Conservation (phyloP, 2,888 invertebrate species). For the Philereme vetulata region DNA sequence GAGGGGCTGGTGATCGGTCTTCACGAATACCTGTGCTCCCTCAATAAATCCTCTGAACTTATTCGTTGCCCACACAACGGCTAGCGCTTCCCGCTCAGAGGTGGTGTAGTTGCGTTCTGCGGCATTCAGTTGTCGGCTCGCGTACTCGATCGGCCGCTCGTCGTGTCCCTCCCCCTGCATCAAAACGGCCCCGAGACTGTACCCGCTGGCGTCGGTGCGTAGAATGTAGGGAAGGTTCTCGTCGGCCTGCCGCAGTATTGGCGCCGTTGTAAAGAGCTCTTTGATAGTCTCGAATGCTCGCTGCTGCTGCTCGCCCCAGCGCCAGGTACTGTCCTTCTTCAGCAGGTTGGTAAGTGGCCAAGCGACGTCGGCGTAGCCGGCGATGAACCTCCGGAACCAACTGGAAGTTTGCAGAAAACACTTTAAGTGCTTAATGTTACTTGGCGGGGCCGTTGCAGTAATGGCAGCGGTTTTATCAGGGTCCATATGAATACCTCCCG, state of each 20-base stretch:
- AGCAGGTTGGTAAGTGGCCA: conserved; percentile 23
- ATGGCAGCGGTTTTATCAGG: too few relatives aligned
- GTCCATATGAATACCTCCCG: conserved; percentile 32
- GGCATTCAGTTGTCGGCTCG: conserved; percentile 37
- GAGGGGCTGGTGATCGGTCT: too few relatives aligned
- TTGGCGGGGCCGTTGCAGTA: conserved; percentile 34
- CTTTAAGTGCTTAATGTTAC: conserved; percentile 13
- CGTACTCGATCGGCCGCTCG: conserved; percentile 38
- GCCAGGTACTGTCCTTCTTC: conserved; percentile 11
- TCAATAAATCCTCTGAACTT: conserved; percentile 40
- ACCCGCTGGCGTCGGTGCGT: conserved; percentile 22
- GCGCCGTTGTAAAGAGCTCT: conserved; percentile 3
- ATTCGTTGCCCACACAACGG: conserved; percentile 33
- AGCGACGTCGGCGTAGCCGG: conserved; percentile 25
- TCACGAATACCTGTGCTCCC: conserved; percentile 13
- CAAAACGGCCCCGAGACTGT: conserved; percentile 32
- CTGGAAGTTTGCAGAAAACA: conserved; percentile 26
- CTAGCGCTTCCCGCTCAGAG: conserved; percentile 32
- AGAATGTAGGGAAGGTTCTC: conserved; percentile 11
- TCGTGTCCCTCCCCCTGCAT: too few relatives aligned
- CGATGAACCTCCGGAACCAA: conserved; percentile 32
- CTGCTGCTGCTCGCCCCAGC: not conserved
- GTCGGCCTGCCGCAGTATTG: conserved; percentile 15
- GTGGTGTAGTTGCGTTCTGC: conserved; percentile 57
- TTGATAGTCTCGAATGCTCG: not conserved